Evolutionary conservation across 2,888 invertebrate species (phyloP).

Genomic region (Ophraella communa): DNA sequence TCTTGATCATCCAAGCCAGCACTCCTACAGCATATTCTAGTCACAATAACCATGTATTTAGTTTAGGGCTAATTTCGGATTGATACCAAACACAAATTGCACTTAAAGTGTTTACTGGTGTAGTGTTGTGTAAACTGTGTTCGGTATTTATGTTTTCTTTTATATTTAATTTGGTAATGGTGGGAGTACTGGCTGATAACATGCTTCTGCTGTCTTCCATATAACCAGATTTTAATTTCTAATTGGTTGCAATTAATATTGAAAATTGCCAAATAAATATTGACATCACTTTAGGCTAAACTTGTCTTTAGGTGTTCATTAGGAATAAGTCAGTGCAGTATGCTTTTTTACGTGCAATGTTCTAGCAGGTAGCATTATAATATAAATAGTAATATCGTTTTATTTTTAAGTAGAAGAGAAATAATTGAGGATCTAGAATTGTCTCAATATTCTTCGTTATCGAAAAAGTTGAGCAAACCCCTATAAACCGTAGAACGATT

Average conservation of each 20-base stretch:
- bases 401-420: not conserved
- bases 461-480: not conserved
- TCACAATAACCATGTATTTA: no score
- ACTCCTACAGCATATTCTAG: not conserved
- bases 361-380: not conserved
- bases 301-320: not conserved
- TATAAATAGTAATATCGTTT: not conserved
- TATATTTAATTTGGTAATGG: not conserved
- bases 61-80: no score
- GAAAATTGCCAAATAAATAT: not conserved
- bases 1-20: not conserved
- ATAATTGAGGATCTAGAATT: conserved; percentile 8
- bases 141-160: no score
- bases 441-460: conserved; percentile 14
- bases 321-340: not conserved
- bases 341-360: not conserved
- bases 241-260: not conserved
- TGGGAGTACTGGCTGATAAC: not conserved
- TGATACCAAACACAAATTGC: no score
- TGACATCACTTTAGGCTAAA: not conserved
- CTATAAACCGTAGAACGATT: no score
- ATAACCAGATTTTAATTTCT: not conserved
- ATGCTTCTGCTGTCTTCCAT: conserved; percentile 10
- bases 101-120: no score
- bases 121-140: no score